Conservation (phyloP, 2,888 invertebrate genomes). For the Sesamia inferens region DNA sequence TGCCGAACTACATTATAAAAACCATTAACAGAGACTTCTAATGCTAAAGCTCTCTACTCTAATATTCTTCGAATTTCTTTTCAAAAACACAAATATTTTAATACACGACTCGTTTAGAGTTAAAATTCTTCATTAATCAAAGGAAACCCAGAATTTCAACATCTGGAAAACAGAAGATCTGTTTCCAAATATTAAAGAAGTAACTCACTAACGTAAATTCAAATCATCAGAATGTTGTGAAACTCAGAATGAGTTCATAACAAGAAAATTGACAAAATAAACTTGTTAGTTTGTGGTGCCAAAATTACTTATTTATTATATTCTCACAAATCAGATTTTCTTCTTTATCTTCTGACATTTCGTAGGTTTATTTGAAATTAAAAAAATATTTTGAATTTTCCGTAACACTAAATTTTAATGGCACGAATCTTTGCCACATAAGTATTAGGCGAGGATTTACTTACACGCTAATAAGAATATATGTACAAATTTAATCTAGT, state of each 20-base stretch:
- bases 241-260: conserved; percentile 22
- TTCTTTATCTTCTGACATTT: neutral
- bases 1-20: neutral
- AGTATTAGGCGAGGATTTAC: conserved; percentile 1
- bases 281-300: neutral
- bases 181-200: neutral
- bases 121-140: neutral
- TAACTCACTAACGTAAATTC: conserved; percentile 9
- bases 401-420: no score
- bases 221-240: neutral
- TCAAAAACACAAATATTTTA: neutral
- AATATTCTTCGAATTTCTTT: neutral
- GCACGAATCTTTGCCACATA: neutral
- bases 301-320: neutral
- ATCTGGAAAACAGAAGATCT: no score
- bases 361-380: neutral
- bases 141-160: neutral
- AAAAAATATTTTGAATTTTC: no score
- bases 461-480: conserved; percentile 5
- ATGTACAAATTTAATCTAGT: conserved; percentile 20
- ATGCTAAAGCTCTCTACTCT: no score
- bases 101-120: neutral
- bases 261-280: conserved; percentile 14
- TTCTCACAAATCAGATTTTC: neutral
- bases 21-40: neutral